These are phyloP conservation scores for Nerophis lumbriciformis DNA, from an alignment of 2,113 vertebrate genomes.

Conservation along the genomic window DNA sequence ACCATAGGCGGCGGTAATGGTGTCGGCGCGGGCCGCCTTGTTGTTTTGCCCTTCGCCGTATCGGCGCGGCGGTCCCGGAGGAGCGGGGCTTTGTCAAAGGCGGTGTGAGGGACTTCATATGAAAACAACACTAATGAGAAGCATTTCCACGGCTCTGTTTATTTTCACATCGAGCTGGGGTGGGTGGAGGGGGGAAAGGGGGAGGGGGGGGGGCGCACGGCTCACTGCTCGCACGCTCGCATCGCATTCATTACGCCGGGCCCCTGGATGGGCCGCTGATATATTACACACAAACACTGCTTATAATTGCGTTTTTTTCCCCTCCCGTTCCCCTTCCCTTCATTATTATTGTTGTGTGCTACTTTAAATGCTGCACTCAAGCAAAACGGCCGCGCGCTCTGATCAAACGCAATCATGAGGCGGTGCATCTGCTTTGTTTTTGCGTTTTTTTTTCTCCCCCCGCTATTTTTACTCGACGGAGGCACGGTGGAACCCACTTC, in stretches of 20 bases:
- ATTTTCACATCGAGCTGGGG: constrained; percentile 66
- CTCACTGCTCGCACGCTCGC: constrained; percentile 69
- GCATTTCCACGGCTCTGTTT: constrained; percentile 73
- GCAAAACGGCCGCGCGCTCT: constrained; percentile 56
- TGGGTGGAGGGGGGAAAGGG: too few species aligned
- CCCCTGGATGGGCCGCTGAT: constrained; percentile 70
- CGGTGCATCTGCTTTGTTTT: constrained; percentile 30
- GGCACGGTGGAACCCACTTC: too few species aligned
- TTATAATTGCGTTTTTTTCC: constrained; percentile 66
- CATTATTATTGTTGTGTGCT: constrained; percentile 60
- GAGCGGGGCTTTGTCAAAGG: constrained; percentile 69
- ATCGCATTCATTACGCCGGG: constrained; percentile 67
- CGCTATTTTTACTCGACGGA: too few species aligned
- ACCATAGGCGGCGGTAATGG: constrained; percentile 63
- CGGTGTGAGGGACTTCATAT: constrained; percentile 73
- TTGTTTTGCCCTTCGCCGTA: constrained; percentile 65
- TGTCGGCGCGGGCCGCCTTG: constrained; percentile 59
- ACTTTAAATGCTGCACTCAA: constrained; percentile 59
- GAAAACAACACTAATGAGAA: constrained; percentile 76
- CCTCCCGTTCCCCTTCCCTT: constrained; percentile 14
- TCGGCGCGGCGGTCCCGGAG: constrained; percentile 66
- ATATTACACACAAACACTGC: constrained; percentile 66
- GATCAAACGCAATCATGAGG: constrained; percentile 47
- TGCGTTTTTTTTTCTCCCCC: constrained; percentile 23
- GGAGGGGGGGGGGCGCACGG: constrained; percentile 46